Evolutionary conservation across 1,140 invertebrate species (phyloP).

Genomic region (Adoxophyes honmai): DNA sequence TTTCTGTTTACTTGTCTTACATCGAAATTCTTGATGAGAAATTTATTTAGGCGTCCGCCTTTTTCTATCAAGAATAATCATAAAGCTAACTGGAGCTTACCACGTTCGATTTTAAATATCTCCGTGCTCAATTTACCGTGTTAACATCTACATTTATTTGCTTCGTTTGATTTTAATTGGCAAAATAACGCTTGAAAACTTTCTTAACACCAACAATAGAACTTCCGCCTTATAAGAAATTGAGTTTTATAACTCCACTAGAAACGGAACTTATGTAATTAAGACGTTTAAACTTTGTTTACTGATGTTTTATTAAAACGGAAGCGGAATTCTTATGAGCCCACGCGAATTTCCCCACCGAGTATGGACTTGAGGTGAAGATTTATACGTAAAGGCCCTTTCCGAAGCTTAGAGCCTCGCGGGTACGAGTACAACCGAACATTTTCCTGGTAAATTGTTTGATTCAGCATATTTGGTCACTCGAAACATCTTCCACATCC

Average conservation of each 20-base stretch:
- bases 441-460: slow-evolving; percentile 4
- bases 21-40: neutral
- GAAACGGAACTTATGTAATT: slow-evolving; percentile 13
- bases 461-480: slow-evolving; percentile 14
- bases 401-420: neutral
- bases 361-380: neutral
- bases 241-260: slow-evolving; percentile 15
- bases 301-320: neutral
- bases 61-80: neutral
- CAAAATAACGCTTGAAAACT: slow-evolving; percentile 5
- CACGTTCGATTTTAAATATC: neutral
- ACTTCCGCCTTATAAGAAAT: slow-evolving; percentile 5
- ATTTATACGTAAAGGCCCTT: neutral
- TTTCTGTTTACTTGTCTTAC: slow-evolving; percentile 8
- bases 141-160: too few relatives aligned
- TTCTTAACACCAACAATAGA: neutral
- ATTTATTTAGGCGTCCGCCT: slow-evolving; percentile 1
- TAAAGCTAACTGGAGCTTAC: neutral
- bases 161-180: neutral
- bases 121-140: neutral
- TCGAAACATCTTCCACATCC: slow-evolving; percentile 11
- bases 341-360: neutral
- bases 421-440: neutral
- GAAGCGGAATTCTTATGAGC: slow-evolving; percentile 5
- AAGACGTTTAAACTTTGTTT: slow-evolving; percentile 13